Conservation (phyloP, 2,113 vertebrate species). For the Vidua macroura region DNA sequence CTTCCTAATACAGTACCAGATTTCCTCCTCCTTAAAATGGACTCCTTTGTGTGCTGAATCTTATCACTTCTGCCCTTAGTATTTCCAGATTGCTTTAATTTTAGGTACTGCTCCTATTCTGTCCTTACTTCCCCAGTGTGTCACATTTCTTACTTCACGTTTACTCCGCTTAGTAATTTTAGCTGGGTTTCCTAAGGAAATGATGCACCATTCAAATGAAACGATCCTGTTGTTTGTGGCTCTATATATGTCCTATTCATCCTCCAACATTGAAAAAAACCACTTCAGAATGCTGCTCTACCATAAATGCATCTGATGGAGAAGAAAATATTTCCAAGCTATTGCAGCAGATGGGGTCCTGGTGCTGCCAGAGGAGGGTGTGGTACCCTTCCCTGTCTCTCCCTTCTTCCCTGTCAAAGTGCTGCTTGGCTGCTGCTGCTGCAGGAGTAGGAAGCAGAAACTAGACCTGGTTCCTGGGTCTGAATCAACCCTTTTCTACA, state of each 20-base stretch:
- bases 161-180: conserved; percentile 8
- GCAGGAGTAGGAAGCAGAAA: neutral
- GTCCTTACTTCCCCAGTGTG: conserved; percentile 17
- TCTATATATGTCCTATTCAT: neutral
- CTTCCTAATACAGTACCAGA: neutral
- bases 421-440: neutral
- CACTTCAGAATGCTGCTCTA: neutral
- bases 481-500: neutral
- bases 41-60: neutral
- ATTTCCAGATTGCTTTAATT: conserved; percentile 7
- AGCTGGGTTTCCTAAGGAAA: conserved; percentile 32
- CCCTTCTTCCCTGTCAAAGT: neutral
- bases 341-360: neutral
- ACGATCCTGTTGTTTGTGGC: neutral
- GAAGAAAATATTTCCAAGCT: neutral
- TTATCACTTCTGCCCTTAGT: neutral
- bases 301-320: neutral
- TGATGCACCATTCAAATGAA: neutral
- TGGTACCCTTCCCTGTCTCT: neutral
- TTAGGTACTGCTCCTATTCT: conserved; percentile 28
- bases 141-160: neutral
- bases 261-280: rapidly evolving
- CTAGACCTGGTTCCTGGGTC: neutral
- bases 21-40: neutral
- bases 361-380: neutral